These are phyloP conservation scores for Aricia artaxerxes DNA, from an alignment of 2,888 invertebrate species.

Conservation along the genomic window DNA sequence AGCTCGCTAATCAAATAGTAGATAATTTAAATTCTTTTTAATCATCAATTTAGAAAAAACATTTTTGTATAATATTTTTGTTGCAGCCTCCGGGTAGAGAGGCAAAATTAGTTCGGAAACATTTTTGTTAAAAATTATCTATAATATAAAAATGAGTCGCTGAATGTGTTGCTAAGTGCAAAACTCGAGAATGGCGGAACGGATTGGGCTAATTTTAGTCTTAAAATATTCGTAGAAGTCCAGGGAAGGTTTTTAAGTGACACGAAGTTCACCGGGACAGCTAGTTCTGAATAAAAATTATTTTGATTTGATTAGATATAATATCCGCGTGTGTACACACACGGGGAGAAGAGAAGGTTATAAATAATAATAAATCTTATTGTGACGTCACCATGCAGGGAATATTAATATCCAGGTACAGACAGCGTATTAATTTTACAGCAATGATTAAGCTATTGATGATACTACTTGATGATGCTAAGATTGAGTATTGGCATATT, in stretches of 20 bases:
- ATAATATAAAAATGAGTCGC: no score
- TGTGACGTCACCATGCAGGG: conserved; percentile 45
- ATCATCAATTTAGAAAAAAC: neutral
- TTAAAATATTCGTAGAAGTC: no score
- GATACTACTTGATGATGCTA: neutral
- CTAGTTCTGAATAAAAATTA: no score
- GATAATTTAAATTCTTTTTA: neutral
- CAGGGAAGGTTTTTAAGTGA: no score
- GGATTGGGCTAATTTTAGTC: no score
- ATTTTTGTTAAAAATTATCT: no score
- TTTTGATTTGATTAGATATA: neutral
- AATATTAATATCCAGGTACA: conserved; percentile 48
- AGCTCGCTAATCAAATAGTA: no score
- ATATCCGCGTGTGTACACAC: conserved; percentile 37
- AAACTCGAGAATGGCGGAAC: no score
- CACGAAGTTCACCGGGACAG: no score
- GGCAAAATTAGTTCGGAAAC: neutral
- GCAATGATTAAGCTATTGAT: neutral
- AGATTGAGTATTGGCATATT: neutral
- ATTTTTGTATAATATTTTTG: neutral
- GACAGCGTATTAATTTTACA: conserved; percentile 38
- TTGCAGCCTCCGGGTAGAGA: neutral
- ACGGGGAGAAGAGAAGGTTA: conserved; percentile 29
- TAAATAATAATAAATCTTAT: conserved; percentile 48
- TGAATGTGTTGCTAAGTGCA: no score